Evolutionary conservation across 2,113 vertebrate species (phyloP), one percentile per base, ranked within the genome.

Genomic region (Platysteira castanea): DNA sequence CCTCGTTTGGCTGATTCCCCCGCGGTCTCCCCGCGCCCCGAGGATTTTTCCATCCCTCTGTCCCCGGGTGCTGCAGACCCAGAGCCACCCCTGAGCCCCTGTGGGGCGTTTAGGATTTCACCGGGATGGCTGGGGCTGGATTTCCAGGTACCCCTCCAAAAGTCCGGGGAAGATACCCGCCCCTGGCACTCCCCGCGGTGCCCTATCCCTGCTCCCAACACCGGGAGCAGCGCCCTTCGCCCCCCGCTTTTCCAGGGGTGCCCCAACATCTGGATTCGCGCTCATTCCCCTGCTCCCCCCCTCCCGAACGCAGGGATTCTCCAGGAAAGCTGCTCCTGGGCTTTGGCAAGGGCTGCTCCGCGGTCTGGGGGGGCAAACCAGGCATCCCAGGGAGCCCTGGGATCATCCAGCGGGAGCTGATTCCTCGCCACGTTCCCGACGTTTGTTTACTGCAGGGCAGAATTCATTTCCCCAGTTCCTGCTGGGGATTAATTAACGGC

Each of bases 401-500:
- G 46, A 44, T 61, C 49, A 46, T 49, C 64, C 6, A 0, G 2
- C 0, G 0, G 16, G 27, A 82, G 67, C 71, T 61, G 46, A 27
- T 70, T 73, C 69, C 78, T 76, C 18, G 15, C 46, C 73, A 57
- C 0, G 11, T 24, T 16, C 35, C 61, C 65, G 63, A 33, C 24
- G 1, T 73, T 64, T 84, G 85, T 94, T 85, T 90, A 79, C 69
- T 54, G 79, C 30, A 31, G 73, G 73, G 83, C 42, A 89, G 92
- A 53, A 95, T 96, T 84, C 91, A 83, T 77, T 44, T 85, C 69
- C 75, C 30, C 3, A 0, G 73, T 89, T 92, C 92, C 27, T 90
- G 63, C 91, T 96, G 95, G 84, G 97, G 92, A 96, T 96, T 97
- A 97, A 98, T 98, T 96, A 98, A 97, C 87, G 94, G 86, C 74